Percentiles rank a stretch among this genome's conserved stretches.
Evolutionary conservation across 1,140 invertebrate genomes (phyloP).

Genomic region (Neuroterus valhalla): DNA sequence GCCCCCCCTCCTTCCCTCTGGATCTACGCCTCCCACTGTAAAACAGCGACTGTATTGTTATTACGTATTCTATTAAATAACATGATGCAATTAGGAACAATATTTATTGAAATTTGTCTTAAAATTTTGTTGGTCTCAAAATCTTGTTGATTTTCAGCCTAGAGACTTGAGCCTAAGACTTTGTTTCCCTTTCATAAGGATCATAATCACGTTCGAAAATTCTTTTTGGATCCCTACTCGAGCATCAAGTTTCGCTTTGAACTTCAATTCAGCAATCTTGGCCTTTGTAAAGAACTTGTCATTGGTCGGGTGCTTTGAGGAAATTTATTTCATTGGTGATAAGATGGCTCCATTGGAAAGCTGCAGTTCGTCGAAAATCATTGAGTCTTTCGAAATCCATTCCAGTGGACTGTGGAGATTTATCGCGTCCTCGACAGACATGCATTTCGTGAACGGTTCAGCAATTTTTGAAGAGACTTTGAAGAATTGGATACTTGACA

Average conservation of each 20-base stretch:
- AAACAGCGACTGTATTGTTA: too few species aligned
- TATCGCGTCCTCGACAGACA: constrained; percentile 33
- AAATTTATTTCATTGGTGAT: not conserved
- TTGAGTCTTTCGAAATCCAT: constrained; percentile 5
- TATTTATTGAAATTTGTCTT: too few species aligned
- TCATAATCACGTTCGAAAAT: not conserved
- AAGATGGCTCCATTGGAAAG: not conserved
- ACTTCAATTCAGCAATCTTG: not conserved
- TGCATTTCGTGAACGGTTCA: constrained; percentile 30
- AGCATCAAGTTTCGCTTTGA: not conserved
- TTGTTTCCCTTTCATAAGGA: not conserved
- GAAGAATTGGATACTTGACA: constrained; percentile 34
- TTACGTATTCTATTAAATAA: too few species aligned
- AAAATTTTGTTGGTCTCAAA: too few species aligned
- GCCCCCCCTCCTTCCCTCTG: too few species aligned
- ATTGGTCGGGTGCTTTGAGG: not conserved
- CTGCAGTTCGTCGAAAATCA: constrained; percentile 27
- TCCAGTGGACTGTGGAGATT: constrained; percentile 33
- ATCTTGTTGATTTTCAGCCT: too few species aligned
- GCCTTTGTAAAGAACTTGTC: not conserved
- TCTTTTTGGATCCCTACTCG: not conserved
- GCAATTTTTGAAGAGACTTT: constrained; percentile 28
- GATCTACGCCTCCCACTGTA: too few species aligned
- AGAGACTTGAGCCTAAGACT: not conserved
- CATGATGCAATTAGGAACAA: too few species aligned